These are phyloP conservation scores for Episyrphus balteatus DNA, from an alignment of 1,140 invertebrate genomes.

Conservation along the genomic window DNA sequence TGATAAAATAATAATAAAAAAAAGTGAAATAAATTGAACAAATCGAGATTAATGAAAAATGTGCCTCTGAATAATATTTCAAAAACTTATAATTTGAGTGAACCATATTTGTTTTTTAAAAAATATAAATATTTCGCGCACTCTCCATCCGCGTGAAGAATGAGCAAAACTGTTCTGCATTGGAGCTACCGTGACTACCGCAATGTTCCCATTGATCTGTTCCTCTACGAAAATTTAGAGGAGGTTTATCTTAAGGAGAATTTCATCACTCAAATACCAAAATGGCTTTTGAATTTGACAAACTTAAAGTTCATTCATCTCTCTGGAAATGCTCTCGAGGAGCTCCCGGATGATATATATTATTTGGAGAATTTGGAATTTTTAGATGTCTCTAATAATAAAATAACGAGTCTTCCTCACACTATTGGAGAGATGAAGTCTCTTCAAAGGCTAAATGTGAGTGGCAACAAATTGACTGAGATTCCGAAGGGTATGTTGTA, in stretches of 20 bases:
- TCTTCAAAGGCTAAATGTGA: conserved; percentile 26
- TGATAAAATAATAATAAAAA: too few species aligned
- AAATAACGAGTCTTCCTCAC: conserved; percentile 19
- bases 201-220: conserved; percentile 32
- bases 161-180: conserved; percentile 34
- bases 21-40: too few species aligned
- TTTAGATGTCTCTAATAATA: conserved; percentile 32
- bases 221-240: conserved; percentile 30
- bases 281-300: conserved; percentile 31
- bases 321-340: conserved; percentile 27
- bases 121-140: background rate
- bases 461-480: conserved; percentile 24
- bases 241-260: conserved; percentile 35
- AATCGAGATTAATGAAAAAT: too few species aligned
- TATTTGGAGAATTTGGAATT: conserved; percentile 32
- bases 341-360: conserved; percentile 27
- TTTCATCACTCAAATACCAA: conserved; percentile 31
- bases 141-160: conserved; percentile 4
- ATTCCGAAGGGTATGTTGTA: conserved; percentile 22
- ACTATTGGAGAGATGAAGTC: conserved; percentile 21
- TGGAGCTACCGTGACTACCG: conserved; percentile 36
- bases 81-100: too few species aligned
- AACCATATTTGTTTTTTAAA: too few species aligned
- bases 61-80: too few species aligned
- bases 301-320: conserved; percentile 32